phyloP scores from a whole-genome alignment of 2,797 vertebrate species.

The Hypotaenidia philippensis region DNA sequence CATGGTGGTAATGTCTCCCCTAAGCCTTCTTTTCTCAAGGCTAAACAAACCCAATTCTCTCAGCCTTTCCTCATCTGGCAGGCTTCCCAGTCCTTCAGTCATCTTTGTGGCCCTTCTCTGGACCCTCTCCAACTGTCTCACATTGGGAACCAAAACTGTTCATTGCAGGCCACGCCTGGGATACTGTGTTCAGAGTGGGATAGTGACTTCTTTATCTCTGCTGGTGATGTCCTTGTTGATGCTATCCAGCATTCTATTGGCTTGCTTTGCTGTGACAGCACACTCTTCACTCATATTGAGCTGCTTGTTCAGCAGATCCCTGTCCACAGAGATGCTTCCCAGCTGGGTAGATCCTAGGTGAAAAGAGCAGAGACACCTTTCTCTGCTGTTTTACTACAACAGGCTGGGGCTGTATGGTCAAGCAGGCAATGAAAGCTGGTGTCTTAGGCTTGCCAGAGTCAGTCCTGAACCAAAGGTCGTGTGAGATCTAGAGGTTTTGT shows the following conservation, averaged over 20 bases:
- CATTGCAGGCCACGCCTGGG: too few species aligned
- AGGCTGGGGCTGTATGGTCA: background rate
- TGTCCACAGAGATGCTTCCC: background rate
- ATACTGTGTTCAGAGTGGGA: too few species aligned
- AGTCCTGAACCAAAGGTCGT: background rate
- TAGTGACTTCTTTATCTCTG: background rate
- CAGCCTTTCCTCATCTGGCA: background rate
- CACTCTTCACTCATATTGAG: background rate
- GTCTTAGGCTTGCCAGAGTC: accelerated
- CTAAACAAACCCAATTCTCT: background rate
- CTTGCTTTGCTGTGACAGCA: background rate
- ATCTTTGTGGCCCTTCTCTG: background rate
- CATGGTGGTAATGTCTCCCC: background rate
- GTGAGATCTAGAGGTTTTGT: background rate
- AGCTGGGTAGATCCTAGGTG: background rate
- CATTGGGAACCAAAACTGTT: background rate
- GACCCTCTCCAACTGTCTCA: background rate
- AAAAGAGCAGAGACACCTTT: background rate
- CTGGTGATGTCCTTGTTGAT: background rate
- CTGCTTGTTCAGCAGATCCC: background rate
- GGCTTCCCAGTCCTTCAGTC: background rate
- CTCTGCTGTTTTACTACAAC: too few species aligned
- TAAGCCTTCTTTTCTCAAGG: background rate
- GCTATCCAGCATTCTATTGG: background rate
- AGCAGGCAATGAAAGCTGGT: background rate